phyloP scores from a whole-genome alignment of 2,113 vertebrate species.

The Drymodes brunneopygia region DNA sequence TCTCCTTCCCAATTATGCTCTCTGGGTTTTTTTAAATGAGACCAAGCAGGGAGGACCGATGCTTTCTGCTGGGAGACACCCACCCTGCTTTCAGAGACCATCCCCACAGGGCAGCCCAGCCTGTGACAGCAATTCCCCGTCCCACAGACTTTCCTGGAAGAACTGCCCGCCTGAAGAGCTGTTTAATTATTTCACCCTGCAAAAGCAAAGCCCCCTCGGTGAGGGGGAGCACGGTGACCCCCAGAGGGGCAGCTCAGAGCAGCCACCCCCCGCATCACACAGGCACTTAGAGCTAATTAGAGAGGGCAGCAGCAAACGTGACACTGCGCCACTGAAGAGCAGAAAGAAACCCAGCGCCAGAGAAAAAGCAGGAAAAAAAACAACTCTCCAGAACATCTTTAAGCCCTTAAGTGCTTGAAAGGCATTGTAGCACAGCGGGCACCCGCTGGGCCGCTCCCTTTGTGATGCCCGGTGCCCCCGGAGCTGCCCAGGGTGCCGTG shows the following conservation, averaged over 20 bases:
- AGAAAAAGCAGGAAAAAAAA: neutral
- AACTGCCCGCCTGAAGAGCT: neutral
- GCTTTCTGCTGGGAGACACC: neutral
- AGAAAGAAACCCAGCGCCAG: neutral
- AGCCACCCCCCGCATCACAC: neutral
- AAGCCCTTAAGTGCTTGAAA: neutral
- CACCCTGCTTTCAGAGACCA: neutral
- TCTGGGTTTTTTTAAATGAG: neutral
- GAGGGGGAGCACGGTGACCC: neutral
- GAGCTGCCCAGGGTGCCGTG: fast-evolving
- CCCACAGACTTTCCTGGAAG: neutral
- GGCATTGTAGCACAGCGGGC: neutral
- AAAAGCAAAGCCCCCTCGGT: neutral
- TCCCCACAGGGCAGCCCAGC: neutral
- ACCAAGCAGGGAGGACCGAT: neutral
- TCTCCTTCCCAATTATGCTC: neutral
- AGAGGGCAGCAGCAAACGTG: neutral
- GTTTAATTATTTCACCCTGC: neutral
- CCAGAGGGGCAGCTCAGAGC: neutral
- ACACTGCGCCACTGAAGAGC: neutral
- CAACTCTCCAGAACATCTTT: neutral
- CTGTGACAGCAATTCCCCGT: neutral
- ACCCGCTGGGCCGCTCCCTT: neutral
- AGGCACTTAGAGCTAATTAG: neutral
- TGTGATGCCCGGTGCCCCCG: too few relatives aligned